These are phyloP conservation scores for Drosophila pruinosa DNA, from an alignment of 1,140 invertebrate species.

Conservation along the genomic window DNA sequence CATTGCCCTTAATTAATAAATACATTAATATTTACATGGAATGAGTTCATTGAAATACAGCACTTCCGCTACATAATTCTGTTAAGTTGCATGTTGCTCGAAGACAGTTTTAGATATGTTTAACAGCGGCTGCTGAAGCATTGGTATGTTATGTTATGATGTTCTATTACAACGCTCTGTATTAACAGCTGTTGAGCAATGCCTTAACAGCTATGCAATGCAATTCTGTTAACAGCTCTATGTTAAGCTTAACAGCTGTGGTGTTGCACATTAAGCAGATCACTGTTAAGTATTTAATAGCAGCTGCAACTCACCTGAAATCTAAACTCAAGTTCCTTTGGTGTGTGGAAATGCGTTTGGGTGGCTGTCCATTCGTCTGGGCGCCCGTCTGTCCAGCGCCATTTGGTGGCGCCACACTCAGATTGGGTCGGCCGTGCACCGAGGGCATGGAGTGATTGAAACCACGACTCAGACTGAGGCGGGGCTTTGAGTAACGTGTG, in stretches of 20 bases:
- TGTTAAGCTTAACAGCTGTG: neutral
- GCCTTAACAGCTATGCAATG: too few species aligned
- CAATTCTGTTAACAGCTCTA: neutral
- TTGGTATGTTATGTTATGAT: too few species aligned
- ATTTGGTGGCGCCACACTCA: conserved; percentile 48
- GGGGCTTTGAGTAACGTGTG: conserved; percentile 73
- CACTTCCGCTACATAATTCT: too few species aligned
- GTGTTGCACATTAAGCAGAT: neutral
- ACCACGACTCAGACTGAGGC: conserved; percentile 74
- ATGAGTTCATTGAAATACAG: too few species aligned
- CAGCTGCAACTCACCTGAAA: conserved; percentile 85
- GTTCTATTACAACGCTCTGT: too few species aligned
- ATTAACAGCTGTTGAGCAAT: neutral
- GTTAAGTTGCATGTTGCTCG: too few species aligned
- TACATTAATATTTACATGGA: neutral
- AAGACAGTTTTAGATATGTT: too few species aligned
- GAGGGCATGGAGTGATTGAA: conserved; percentile 83
- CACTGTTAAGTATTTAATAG: neutral
- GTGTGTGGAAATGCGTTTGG: conserved; percentile 87
- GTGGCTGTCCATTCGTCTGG: conserved; percentile 70
- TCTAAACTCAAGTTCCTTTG: conserved; percentile 91
- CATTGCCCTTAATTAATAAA: neutral
- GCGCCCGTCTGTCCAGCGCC: conserved; percentile 30
- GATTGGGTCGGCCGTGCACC: conserved; percentile 86
- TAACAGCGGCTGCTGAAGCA: too few species aligned